phyloP scores from a whole-genome alignment of 1,140 invertebrate genomes.

The Nymphalis io region DNA sequence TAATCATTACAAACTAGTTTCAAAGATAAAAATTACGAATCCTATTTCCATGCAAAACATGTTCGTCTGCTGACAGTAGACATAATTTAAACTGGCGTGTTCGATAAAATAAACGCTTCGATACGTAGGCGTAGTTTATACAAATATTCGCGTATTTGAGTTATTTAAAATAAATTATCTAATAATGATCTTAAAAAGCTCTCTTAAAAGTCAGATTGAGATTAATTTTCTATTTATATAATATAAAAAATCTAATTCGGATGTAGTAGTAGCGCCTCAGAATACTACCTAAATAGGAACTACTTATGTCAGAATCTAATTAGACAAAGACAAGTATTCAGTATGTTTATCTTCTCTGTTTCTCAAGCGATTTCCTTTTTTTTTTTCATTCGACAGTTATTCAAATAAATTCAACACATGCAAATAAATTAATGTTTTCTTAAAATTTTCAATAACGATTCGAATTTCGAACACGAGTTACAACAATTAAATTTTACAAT shows the following conservation, averaged over 20 bases:
- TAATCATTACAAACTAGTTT: constrained; percentile 8
- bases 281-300: too few relatives aligned
- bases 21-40: constrained; percentile 8
- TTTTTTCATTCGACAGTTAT: too few relatives aligned
- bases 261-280: too few relatives aligned
- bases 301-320: too few relatives aligned
- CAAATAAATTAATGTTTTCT: too few relatives aligned
- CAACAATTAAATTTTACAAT: background rate
- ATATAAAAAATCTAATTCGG: too few relatives aligned
- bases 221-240: too few relatives aligned
- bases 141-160: background rate
- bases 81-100: constrained; percentile 13
- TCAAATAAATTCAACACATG: too few relatives aligned
- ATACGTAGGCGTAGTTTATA: constrained; percentile 2
- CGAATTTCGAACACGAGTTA: background rate
- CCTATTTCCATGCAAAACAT: constrained; percentile 18
- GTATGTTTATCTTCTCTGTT: too few relatives aligned
- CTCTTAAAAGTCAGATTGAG: background rate
- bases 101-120: constrained; percentile 12
- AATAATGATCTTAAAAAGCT: constrained; percentile 3
- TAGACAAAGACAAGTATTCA: too few relatives aligned
- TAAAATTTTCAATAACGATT: too few relatives aligned
- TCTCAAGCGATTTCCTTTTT: too few relatives aligned
- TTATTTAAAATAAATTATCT: constrained; percentile 8
- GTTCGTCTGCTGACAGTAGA: constrained; percentile 4